Evolutionary conservation across 2,888 invertebrate species (phyloP), one percentile per base, ranked within the genome.

Genomic region (Aricia artaxerxes): DNA sequence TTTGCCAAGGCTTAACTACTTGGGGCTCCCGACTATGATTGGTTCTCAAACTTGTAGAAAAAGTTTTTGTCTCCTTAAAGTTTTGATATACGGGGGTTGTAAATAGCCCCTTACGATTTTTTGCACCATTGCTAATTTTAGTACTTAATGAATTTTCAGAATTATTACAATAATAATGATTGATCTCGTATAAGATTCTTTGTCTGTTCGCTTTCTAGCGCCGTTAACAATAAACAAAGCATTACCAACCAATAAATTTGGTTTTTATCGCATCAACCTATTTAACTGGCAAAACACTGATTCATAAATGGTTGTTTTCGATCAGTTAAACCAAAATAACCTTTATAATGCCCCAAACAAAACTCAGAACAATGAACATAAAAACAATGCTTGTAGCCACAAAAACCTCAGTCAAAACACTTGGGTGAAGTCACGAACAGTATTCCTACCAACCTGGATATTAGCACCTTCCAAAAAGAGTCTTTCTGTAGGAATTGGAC

Each of bases 381-480:
- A 69, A 69, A 69, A 38, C 35, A 69, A 69, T 69, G 13, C 35
- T 16, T 69, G 0, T 2, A 64, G 1, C 31, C 64, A 69, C 69
- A 69, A 69, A 31, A 69, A 38, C 35, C 13, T 11, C 6, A 31
- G 6, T 35, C 69, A 38, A 38, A 16, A 69, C 69, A 69, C 13
- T 69, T 16, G 35, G 1, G 38, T 69, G 13, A 69, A 38, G 2
- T 69, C 35, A 13, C 35, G 3, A 31, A 38, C 4, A 35, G 4
- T 13, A 31, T 31, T 44, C 49, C 11, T 31, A 57, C 76, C 2
- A 4, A 85, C 85, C 83, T 82, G n/a, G 80, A 75, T 60, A 83
- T 85, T 13, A 84, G 80, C 49, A 88, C 89, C 81, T 84, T 87
- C 80, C 85, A 84, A 11, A 82, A 75, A 0, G 86, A 83, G 9